Evolutionary conservation across 2,888 invertebrate genomes (phyloP), one percentile per base, ranked within the genome.

Genomic region (Merodon equestris): DNA sequence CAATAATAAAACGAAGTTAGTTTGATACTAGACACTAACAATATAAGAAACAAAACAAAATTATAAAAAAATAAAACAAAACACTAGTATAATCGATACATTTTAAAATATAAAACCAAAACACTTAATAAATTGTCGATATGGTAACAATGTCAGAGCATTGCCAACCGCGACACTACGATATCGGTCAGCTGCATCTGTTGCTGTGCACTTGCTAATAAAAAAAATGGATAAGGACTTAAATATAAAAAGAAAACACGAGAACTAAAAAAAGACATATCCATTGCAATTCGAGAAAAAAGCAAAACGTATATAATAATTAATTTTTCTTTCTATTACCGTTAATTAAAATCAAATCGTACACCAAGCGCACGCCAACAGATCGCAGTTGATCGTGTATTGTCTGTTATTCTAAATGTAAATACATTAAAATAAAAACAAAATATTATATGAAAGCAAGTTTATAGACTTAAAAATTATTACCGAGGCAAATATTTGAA

Each of bases 331-430:
- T 73, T 58, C 56, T 54, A 72, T 73, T 73, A 64, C 67, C 73
- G 53, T 68, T 68, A 68, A 72, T 67, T 15, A 27, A 57, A 27
- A 15, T 36, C 60, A 64, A 72, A 18, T 44, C 56, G 67, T 50
- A 44, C 50, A 60, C 56, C 27, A 48, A 70, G 56, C 58, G 58
- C 56, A 74, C 68, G 58, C 0, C 79, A 74, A 79, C 53, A 79
- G 27, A 64, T 74, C 58, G 58, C 74, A 79, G 74, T 45, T 50
- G 63, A 74, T 83, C 81, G 47, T 83, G 83, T 84, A 83, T 86
- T 86, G 86, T 85, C 84, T 83, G 85, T 85, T 85, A 85, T 85
- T 86, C 85, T 84, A 86, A 86, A 81, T 82, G 79, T 79, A 79
- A 79, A 79, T 79, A 79, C 74, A 74, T 74, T 79, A 58, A 79